These are phyloP conservation scores for Chaetodon trifascialis DNA, from an alignment of 2,113 vertebrate genomes.

Conservation along the genomic window DNA sequence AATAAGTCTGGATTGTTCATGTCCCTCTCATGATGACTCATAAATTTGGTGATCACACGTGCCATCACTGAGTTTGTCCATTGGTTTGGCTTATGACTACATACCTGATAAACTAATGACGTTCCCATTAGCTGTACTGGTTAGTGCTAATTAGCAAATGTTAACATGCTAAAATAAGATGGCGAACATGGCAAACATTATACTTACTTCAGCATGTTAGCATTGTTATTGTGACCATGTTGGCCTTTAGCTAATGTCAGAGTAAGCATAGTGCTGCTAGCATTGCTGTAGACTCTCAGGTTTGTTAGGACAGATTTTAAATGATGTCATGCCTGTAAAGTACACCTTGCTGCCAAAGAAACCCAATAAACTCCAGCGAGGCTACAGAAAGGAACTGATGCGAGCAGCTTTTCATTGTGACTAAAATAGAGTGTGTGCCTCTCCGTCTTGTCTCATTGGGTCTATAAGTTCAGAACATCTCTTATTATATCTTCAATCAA, in stretches of 20 bases:
- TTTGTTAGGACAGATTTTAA: background rate
- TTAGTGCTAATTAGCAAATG: no score
- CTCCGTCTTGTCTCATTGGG: constrained; percentile 17
- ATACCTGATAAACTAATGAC: no score
- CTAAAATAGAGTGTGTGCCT: constrained; percentile 28
- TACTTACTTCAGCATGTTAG: background rate
- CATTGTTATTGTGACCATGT: background rate
- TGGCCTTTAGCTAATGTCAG: background rate
- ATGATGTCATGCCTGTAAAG: background rate
- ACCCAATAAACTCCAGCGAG: background rate
- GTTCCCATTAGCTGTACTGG: no score
- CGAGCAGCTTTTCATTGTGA: constrained; percentile 21
- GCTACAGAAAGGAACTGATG: background rate
- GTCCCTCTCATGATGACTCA: background rate
- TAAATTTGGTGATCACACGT: background rate
- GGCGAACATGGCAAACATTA: no score
- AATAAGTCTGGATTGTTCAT: background rate
- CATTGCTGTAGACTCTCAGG: background rate
- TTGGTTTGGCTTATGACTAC: no score
- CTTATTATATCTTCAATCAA: constrained; percentile 58
- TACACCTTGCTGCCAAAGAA: background rate
- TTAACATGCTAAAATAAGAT: no score
- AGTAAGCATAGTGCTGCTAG: background rate
- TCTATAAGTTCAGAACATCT: constrained; percentile 52
- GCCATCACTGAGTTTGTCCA: no score